These are phyloP conservation scores for Eumaeus atala DNA, from an alignment of 1,140 invertebrate genomes.

Conservation along the genomic window DNA sequence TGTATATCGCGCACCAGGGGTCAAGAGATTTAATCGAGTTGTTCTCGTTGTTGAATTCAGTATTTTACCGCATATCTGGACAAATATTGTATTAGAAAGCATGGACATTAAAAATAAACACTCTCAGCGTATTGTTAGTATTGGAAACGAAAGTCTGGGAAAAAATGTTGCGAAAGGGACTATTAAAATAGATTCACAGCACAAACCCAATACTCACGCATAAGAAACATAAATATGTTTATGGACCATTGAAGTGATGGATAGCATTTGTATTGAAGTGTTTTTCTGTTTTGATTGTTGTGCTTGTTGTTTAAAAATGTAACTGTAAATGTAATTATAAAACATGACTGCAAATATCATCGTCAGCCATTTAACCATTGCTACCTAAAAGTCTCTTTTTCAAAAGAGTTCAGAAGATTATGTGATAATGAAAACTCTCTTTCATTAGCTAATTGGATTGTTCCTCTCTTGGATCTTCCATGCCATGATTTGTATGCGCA, in stretches of 20 bases:
- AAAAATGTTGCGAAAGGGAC: conserved; percentile 53
- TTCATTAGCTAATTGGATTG: no score
- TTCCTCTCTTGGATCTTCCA: background rate
- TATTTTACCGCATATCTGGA: conserved; percentile 81
- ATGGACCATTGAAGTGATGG: conserved; percentile 69
- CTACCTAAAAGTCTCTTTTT: no score
- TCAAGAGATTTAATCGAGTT: conserved; percentile 82
- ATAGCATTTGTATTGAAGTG: conserved; percentile 68
- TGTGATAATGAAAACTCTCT: no score
- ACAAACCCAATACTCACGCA: conserved; percentile 50
- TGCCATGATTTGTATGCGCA: background rate
- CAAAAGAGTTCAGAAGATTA: no score
- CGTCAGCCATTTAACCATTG: no score
- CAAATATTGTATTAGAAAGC: conserved; percentile 22
- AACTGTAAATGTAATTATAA: conserved; percentile 27
- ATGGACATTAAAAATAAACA: background rate
- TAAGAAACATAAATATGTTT: conserved; percentile 73
- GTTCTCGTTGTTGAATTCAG: conserved; percentile 81
- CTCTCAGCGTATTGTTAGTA: background rate
- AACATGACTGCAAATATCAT: conserved; percentile 18
- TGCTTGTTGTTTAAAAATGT: conserved; percentile 22
- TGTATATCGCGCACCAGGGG: conserved; percentile 85
- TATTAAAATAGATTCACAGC: conserved; percentile 57
- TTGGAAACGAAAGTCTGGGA: background rate
- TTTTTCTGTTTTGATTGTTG: conserved; percentile 55